Evolutionary conservation across 2,888 invertebrate genomes (phyloP).

Genomic region (Nasonovia ribisnigri): DNA sequence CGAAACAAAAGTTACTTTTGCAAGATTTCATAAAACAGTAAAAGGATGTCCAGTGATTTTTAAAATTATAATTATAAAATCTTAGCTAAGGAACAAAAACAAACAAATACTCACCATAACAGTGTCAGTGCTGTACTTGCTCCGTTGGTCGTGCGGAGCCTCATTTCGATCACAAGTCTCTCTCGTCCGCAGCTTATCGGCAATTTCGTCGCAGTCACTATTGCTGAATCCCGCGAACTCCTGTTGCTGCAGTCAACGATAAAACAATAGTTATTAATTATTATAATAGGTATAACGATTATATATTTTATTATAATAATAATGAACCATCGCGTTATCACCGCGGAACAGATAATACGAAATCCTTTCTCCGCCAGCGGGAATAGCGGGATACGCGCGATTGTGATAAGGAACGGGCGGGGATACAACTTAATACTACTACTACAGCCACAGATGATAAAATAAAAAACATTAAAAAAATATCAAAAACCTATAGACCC

Average conservation of each 20-base stretch:
- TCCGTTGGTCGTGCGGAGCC: background rate
- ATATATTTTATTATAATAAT: background rate
- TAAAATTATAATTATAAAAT: background rate
- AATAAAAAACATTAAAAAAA: background rate
- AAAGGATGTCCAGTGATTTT: background rate
- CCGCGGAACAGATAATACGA: background rate
- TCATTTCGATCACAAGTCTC: background rate
- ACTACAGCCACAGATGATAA: background rate
- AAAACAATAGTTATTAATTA: background rate
- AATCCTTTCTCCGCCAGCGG: background rate
- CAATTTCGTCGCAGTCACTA: background rate
- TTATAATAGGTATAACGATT: background rate
- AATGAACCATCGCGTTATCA: background rate
- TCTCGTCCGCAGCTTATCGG: background rate
- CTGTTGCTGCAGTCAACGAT: background rate
- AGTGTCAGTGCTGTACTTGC: background rate
- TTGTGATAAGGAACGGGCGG: background rate
- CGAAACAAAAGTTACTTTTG: background rate
- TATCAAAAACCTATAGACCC: background rate
- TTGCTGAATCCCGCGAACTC: constrained; percentile 38
- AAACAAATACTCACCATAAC: background rate
- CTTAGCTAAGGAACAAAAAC: background rate
- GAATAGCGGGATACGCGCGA: background rate
- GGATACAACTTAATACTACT: no score
- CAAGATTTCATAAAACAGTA: background rate